Percentiles rank a stretch among this genome's conserved stretches.
These are phyloP conservation scores for Leucoptera coffeella DNA, from an alignment of 2,888 invertebrate species.

Conservation along the genomic window DNA sequence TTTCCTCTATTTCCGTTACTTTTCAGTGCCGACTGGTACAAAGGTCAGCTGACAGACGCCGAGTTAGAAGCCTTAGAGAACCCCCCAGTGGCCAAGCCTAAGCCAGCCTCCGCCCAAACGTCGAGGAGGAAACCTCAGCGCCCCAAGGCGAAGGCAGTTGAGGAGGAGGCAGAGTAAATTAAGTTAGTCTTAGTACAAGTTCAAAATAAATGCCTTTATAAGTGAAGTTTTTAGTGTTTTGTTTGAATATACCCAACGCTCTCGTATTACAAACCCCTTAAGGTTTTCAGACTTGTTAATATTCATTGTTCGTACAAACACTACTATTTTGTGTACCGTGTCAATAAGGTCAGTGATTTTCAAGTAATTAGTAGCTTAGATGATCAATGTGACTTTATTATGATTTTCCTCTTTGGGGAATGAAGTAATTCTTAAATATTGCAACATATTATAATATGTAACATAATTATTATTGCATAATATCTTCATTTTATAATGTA, in stretches of 20 bases:
- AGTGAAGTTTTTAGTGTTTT: background rate
- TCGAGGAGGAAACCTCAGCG: conserved; percentile 42
- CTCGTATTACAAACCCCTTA: too few relatives aligned
- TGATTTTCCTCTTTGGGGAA: too few relatives aligned
- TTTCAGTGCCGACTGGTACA: conserved; percentile 85
- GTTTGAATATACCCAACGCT: background rate
- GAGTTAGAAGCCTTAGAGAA: conserved; percentile 74
- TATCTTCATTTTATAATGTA: too few relatives aligned
- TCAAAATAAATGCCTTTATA: background rate
- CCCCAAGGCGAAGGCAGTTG: conserved; percentile 19
- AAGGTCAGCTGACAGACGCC: conserved; percentile 73
- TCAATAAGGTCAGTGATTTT: too few relatives aligned
- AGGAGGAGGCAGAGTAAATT: conserved; percentile 1
- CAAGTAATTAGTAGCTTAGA: too few relatives aligned
- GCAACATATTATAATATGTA: too few relatives aligned
- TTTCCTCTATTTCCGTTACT: conserved; percentile 1
- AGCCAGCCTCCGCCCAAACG: conserved; percentile 26
- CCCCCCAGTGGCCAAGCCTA: conserved; percentile 63
- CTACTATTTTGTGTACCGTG: too few relatives aligned
- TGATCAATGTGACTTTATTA: too few relatives aligned
- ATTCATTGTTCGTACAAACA: too few relatives aligned
- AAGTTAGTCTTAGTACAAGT: conserved; percentile 1
- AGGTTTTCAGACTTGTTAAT: too few relatives aligned
- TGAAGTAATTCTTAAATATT: too few relatives aligned
- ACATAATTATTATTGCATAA: too few relatives aligned